Evolutionary conservation across 2,797 vertebrate genomes (phyloP).

Genomic region (Enteromius fasciolatus): DNA sequence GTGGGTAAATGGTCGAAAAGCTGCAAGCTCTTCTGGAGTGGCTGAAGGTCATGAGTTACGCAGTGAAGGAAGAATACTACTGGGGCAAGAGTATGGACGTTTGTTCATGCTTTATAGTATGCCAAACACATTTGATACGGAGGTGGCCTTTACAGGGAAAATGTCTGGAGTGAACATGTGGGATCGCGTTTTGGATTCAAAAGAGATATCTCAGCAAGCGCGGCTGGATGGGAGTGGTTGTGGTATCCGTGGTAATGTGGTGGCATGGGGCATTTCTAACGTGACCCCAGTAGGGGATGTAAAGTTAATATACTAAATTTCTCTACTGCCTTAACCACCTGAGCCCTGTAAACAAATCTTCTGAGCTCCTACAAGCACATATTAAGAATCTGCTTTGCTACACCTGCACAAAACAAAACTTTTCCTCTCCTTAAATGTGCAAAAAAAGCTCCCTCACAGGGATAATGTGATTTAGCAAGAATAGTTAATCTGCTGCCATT

Average conservation of each 20-base stretch:
- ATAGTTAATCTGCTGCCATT: slow-evolving; percentile 40
- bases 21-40: slow-evolving; percentile 66
- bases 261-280: slow-evolving; percentile 93
- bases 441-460: slow-evolving; percentile 25
- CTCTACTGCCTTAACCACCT: slow-evolving; percentile 1
- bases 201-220: slow-evolving; percentile 78
- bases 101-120: slow-evolving; percentile 59
- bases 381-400: slow-evolving; percentile 34
- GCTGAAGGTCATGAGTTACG: slow-evolving; percentile 81
- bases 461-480: slow-evolving; percentile 36
- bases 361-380: slow-evolving; percentile 25
- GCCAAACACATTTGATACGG: slow-evolving; percentile 78
- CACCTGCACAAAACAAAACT: slow-evolving; percentile 29
- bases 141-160: slow-evolving; percentile 88
- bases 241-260: slow-evolving; percentile 81
- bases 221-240: slow-evolving; percentile 73
- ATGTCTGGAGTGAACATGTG: slow-evolving; percentile 94
- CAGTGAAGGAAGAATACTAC: slow-evolving; percentile 82
- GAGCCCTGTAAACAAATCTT: neutral
- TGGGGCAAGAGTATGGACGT: slow-evolving; percentile 85
- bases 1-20: slow-evolving; percentile 81
- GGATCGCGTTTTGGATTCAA: slow-evolving; percentile 81
- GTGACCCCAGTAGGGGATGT: slow-evolving; percentile 87
- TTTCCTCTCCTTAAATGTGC: slow-evolving; percentile 3
- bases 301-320: slow-evolving; percentile 82